Evolutionary conservation across 2,888 invertebrate species (phyloP), one percentile per base, ranked within the genome.

Genomic region (Dermolepida albohirtum): DNA sequence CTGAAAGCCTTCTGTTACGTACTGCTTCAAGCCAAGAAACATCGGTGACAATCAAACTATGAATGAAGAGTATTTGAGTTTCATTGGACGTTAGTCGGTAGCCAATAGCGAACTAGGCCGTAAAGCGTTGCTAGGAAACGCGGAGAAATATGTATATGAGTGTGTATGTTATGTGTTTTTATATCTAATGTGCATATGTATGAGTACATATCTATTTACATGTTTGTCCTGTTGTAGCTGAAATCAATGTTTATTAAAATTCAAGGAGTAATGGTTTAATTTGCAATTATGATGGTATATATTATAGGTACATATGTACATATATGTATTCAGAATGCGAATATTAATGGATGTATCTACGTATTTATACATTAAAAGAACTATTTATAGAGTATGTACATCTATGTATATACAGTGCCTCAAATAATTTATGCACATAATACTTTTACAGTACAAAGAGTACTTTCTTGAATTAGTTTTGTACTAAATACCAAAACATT

Each of bases 51-150:
- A 75, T 73, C 74, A 72, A 77, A 75, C 74, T 74, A 75, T 74
- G 74, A 76, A 75, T 73, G 74, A 72, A 75, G 71, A 70, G 68
- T 69, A 67, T 71, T 55, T 71, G 65, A 71, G 64, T 74, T 74
- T 76, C 72, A 77, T 77, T 77, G 76, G 77, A 70, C 71, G 71
- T 54, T 64, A 65, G 70, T 66, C 71, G 69, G 74, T 74, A 75
- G 74, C 78, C 78, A 78, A 78, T 78, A 73, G 71, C 70, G 74
- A 75, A 75, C 74, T 77, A 74, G 76, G 75, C 75, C 72, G 77
- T 66, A 66, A 66, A 69, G 69, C 73, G 78, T 78, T 78, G 78
- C 78, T 76, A 77, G 76, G 77, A 74, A 70, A 76, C 76, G 50
- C 64, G 47, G 69, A 71, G 59, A 65, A 51, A 54, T 43, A 39